phyloP scores from a whole-genome alignment of 2,888 invertebrate species.

The Hypolimnas misippus region DNA sequence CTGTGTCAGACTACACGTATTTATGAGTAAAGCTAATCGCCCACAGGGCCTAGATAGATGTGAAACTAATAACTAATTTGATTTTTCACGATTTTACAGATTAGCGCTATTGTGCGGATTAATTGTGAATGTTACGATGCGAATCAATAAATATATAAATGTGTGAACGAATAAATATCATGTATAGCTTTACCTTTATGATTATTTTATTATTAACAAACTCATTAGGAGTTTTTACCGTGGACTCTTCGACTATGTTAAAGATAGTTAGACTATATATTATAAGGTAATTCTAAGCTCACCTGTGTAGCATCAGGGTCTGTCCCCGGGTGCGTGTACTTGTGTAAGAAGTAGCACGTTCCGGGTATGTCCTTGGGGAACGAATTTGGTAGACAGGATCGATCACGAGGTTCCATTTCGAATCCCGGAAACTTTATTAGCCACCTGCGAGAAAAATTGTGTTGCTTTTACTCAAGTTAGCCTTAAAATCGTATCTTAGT shows the following conservation, averaged over 20 bases:
- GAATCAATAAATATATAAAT: too few species aligned
- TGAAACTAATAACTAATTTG: not conserved
- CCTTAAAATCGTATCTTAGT: too few species aligned
- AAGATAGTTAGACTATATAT: too few species aligned
- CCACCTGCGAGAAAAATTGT: conserved; percentile 83
- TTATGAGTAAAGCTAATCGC: conserved; percentile 4
- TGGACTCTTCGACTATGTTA: too few species aligned
- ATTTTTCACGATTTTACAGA: not conserved
- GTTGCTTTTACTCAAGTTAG: conserved; percentile 41
- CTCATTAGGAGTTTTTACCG: too few species aligned
- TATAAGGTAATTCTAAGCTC: conserved; percentile 44
- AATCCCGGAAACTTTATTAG: conserved; percentile 90
- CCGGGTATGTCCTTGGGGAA: conserved; percentile 91
- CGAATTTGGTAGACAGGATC: conserved; percentile 92
- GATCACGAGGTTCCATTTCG: conserved; percentile 89
- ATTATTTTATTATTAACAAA: too few species aligned
- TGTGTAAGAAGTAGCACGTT: conserved; percentile 93
- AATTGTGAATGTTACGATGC: not conserved
- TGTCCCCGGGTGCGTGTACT: conserved; percentile 89
- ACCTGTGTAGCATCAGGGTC: conserved; percentile 84
- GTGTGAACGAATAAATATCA: too few species aligned
- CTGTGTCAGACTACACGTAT: conserved; percentile 5
- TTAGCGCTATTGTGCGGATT: not conserved
- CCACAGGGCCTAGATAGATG: not conserved
- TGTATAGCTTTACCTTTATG: too few species aligned